Percentiles rank a stretch among this genome's conserved stretches.
Evolutionary conservation across 2,113 vertebrate species (phyloP).

Genomic region (Natator depressus): DNA sequence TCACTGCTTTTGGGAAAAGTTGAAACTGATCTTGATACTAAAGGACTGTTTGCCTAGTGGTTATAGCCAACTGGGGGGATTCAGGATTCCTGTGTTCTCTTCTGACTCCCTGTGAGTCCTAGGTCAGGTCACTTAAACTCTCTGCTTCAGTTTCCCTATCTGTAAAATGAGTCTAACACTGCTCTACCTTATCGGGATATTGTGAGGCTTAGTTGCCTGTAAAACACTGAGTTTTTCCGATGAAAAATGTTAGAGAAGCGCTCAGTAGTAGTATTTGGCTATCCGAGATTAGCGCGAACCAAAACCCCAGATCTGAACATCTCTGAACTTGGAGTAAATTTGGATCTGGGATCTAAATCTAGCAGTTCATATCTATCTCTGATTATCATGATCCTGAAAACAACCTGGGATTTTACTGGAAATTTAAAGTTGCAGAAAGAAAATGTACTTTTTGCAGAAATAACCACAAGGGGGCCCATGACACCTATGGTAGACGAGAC

Average conservation of each 20-base stretch:
- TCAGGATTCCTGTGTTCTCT: background rate
- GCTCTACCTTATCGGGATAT: background rate
- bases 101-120: background rate
- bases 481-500: rapidly evolving
- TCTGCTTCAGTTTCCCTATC: background rate
- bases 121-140: background rate
- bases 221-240: background rate
- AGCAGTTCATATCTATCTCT: background rate
- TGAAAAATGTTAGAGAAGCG: rapidly evolving
- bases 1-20: background rate
- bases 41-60: background rate
- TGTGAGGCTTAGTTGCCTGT: background rate
- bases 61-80: background rate
- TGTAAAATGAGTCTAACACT: rapidly evolving
- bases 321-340: background rate
- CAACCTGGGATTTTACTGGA: rapidly evolving
- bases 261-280: background rate
- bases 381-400: background rate
- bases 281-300: background rate
- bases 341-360: background rate
- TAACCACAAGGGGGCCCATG: conserved; percentile 42
- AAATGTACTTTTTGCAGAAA: rapidly evolving
- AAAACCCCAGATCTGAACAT: background rate
- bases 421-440: rapidly evolving
- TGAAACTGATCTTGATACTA: background rate